Conservation (phyloP, 2,797 vertebrate genomes). For the Enteromius viviparus region DNA sequence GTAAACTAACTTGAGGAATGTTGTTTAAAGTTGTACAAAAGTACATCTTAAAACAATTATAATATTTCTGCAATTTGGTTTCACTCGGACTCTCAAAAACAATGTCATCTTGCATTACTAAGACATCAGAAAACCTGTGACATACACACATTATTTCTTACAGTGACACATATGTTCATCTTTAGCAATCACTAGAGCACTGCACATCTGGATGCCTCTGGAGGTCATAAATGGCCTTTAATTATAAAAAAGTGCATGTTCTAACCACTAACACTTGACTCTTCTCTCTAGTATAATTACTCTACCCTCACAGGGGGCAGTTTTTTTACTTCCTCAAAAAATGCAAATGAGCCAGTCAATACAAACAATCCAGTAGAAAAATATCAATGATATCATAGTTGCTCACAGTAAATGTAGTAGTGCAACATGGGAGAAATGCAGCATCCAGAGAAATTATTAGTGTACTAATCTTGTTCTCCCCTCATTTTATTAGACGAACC, state of each 20-base stretch:
- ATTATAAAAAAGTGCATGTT: constrained; percentile 22
- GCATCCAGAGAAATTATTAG: not conserved
- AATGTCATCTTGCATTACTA: not conserved
- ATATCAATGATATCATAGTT: not conserved
- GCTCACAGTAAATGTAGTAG: constrained; percentile 5
- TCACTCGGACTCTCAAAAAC: not conserved
- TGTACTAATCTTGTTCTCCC: not conserved
- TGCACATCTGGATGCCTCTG: constrained; percentile 2
- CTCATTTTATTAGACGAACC: not conserved
- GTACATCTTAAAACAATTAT: constrained; percentile 19
- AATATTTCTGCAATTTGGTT: not conserved
- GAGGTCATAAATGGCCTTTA: not conserved
- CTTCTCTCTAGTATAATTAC: constrained; percentile 59
- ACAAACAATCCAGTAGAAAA: constrained; percentile 2
- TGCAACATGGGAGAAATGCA: constrained; percentile 8
- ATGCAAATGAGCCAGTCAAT: not conserved
- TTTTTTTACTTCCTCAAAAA: constrained; percentile 44
- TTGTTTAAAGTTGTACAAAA: constrained; percentile 10
- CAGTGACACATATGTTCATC: not conserved
- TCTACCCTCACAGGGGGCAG: constrained; percentile 52
- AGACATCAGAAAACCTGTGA: not conserved
- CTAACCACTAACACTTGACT: constrained; percentile 2
- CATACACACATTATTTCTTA: not conserved
- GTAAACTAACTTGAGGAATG: constrained; percentile 7
- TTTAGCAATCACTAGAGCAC: not conserved